phyloP scores from a whole-genome alignment of 2,797 vertebrate species.

The Vultur gryphus region DNA sequence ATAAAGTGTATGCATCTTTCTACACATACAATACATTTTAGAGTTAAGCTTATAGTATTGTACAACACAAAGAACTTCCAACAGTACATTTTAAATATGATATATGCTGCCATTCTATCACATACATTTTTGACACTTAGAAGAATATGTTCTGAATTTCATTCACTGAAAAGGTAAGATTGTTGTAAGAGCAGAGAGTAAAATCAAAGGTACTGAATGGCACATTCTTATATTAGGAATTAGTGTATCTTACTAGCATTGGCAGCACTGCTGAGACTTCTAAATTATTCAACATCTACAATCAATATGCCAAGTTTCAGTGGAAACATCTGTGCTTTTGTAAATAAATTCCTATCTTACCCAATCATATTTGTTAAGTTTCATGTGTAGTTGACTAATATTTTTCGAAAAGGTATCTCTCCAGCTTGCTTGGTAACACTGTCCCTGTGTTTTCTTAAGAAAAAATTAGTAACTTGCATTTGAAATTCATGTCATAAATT shows the following conservation, averaged over 20 bases:
- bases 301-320: neutral
- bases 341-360: neutral
- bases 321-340: neutral
- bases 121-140: neutral
- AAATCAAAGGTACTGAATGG: neutral
- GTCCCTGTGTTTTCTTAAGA: neutral
- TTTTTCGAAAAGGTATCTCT: neutral
- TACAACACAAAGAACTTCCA: neutral
- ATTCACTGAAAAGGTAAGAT: neutral
- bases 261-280: neutral
- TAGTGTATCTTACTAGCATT: neutral
- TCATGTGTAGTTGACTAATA: neutral
- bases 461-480: neutral
- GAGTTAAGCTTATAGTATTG: neutral
- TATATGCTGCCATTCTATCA: neutral
- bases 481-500: neutral
- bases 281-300: conserved; percentile 25
- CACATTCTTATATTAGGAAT: neutral
- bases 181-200: neutral
- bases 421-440: neutral
- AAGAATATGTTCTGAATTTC: neutral
- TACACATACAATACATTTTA: conserved; percentile 1
- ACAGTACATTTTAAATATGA: neutral
- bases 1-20: neutral
- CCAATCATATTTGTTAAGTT: neutral